Evolutionary conservation across 2,888 invertebrate genomes (phyloP).

Genomic region (Fabriciana adippe): DNA sequence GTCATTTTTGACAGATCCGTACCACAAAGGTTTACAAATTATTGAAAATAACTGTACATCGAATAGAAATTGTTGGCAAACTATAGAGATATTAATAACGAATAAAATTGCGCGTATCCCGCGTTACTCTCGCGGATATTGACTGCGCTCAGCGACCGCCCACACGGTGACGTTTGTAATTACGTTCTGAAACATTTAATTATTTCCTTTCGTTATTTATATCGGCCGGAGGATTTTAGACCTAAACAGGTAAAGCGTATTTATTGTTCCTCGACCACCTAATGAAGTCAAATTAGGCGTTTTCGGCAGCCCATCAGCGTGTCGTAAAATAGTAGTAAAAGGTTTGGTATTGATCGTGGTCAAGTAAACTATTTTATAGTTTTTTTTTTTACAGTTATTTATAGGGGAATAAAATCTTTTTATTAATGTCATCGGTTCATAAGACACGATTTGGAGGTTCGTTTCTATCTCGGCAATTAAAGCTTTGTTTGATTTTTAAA

Average conservation of each 20-base stretch:
- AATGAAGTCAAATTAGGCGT: slow-evolving; percentile 77
- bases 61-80: slow-evolving; percentile 8
- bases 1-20: slow-evolving; percentile 23
- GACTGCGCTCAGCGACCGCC: slow-evolving; percentile 29
- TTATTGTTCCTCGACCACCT: slow-evolving; percentile 70
- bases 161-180: slow-evolving; percentile 41
- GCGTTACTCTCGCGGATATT: slow-evolving; percentile 29
- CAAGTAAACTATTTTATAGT: slow-evolving; percentile 77
- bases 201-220: slow-evolving; percentile 42
- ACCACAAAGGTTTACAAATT: slow-evolving; percentile 5
- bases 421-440: slow-evolving; percentile 71
- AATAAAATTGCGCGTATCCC: slow-evolving; percentile 27
- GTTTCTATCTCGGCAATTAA: slow-evolving; percentile 38
- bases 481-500: slow-evolving; percentile 37
- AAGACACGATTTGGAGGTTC: slow-evolving; percentile 40
- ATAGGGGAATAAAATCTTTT: slow-evolving; percentile 74
- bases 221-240: slow-evolving; percentile 12
- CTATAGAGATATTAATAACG: slow-evolving; percentile 21
- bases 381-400: slow-evolving; percentile 78
- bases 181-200: slow-evolving; percentile 47
- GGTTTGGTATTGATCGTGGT: slow-evolving; percentile 70
- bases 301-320: slow-evolving; percentile 69
- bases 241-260: slow-evolving; percentile 61
- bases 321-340: slow-evolving; percentile 76
- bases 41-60: slow-evolving; percentile 8